Conservation (phyloP, 2,797 vertebrate genomes). For the Falco biarmicus region DNA sequence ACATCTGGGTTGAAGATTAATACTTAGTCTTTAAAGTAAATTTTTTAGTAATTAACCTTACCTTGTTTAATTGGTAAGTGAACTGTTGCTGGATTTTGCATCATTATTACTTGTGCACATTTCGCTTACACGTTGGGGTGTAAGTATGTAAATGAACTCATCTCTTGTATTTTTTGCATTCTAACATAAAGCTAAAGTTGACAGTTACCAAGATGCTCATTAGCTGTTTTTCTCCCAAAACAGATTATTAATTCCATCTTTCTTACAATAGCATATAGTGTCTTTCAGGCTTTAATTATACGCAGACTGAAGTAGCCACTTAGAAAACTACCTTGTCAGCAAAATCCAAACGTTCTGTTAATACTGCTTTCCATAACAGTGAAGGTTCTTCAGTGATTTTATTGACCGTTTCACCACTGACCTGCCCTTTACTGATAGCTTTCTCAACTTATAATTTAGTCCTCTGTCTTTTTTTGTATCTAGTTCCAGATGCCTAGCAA, state of each 20-base stretch:
- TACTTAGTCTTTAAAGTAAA: background rate
- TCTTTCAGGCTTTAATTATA: background rate
- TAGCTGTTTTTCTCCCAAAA: background rate
- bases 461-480: background rate
- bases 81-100: background rate
- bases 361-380: background rate
- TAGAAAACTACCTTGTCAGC: background rate
- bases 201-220: constrained; percentile 4
- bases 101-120: background rate
- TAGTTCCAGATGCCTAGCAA: background rate
- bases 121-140: background rate
- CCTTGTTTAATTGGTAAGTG: background rate
- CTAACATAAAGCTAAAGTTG: background rate
- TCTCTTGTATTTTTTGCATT: background rate
- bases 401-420: background rate
- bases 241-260: background rate
- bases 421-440: background rate
- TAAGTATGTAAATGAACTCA: constrained; percentile 6
- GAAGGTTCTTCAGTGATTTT: background rate
- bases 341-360: background rate
- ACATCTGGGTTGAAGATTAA: background rate
- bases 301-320: background rate
- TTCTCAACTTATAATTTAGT: background rate
- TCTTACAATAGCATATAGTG: background rate
- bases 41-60: constrained; percentile 8